phyloP scores from a whole-genome alignment of 2,113 vertebrate genomes.

The Protobothrops mucrosquamatus region DNA sequence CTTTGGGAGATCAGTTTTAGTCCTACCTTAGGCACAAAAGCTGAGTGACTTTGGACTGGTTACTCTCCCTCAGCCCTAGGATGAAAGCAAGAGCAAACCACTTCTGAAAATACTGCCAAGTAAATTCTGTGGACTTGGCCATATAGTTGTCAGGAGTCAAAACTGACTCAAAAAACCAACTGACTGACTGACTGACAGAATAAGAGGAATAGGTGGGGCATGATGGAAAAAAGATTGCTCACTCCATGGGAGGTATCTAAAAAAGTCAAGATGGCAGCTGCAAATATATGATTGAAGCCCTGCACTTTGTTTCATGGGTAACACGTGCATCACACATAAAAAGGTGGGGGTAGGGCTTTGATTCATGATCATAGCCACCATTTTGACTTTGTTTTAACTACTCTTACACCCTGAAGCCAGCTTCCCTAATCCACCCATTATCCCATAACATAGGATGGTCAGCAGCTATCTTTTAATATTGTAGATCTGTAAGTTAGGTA shows the following conservation, averaged over 20 bases:
- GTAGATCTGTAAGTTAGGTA: neutral
- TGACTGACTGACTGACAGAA: neutral
- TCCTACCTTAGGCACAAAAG: neutral
- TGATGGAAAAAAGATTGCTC: neutral
- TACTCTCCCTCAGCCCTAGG: neutral
- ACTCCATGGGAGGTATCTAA: neutral
- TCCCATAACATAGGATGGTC: neutral
- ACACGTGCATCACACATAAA: neutral
- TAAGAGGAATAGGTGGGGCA: neutral
- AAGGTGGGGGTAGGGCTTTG: neutral
- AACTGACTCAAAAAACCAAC: neutral
- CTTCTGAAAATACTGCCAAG: neutral
- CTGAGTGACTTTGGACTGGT: neutral
- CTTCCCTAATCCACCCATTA: neutral
- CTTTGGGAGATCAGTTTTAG: neutral
- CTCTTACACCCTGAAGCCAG: neutral
- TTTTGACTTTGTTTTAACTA: neutral
- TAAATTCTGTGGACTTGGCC: neutral
- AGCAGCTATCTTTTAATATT: neutral
- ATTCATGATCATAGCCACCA: neutral
- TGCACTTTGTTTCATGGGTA: neutral
- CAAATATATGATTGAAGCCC: neutral
- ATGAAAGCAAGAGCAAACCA: neutral
- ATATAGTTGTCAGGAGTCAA: neutral
- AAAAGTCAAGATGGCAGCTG: neutral